Evolutionary conservation across 2,797 vertebrate species (phyloP).

Genomic region (Pangasius djambal): DNA sequence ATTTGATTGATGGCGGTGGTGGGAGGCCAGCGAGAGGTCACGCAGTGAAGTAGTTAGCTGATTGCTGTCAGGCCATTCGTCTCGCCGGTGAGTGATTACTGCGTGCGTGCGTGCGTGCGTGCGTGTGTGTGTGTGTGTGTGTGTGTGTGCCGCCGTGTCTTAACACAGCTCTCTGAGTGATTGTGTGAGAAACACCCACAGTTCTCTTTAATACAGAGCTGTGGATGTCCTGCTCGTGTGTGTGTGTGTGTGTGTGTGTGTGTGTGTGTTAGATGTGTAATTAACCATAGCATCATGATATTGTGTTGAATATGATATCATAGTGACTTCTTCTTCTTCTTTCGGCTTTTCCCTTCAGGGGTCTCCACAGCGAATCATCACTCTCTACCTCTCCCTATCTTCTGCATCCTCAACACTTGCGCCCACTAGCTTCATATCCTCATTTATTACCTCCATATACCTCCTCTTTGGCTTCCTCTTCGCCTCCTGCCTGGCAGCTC

Average conservation of each 20-base stretch:
- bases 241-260: neutral
- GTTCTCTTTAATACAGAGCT: neutral
- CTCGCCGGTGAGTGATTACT: slow-evolving; percentile 26
- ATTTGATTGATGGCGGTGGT: neutral
- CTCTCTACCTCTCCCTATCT: no score
- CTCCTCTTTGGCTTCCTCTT: no score
- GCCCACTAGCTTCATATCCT: no score
- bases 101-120: neutral
- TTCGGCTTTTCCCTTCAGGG: no score
- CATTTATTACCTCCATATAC: no score
- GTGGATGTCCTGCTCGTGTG: neutral
- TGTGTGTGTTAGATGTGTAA: neutral
- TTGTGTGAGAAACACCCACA: neutral
- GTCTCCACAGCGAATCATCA: no score
- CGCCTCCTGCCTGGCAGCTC: no score
- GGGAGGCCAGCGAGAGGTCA: slow-evolving; percentile 29
- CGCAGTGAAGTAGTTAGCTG: slow-evolving; percentile 35
- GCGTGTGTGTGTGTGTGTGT: neutral
- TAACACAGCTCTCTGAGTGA: neutral
- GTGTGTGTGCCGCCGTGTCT: neutral
- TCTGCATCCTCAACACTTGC: no score
- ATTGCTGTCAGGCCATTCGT: slow-evolving; percentile 15
- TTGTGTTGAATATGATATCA: neutral
- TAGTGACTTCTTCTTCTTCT: no score
- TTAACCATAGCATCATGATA: neutral